Evolutionary conservation across 2,113 vertebrate species (phyloP), one percentile per base, ranked within the genome.

Genomic region (Grallaria varia): DNA sequence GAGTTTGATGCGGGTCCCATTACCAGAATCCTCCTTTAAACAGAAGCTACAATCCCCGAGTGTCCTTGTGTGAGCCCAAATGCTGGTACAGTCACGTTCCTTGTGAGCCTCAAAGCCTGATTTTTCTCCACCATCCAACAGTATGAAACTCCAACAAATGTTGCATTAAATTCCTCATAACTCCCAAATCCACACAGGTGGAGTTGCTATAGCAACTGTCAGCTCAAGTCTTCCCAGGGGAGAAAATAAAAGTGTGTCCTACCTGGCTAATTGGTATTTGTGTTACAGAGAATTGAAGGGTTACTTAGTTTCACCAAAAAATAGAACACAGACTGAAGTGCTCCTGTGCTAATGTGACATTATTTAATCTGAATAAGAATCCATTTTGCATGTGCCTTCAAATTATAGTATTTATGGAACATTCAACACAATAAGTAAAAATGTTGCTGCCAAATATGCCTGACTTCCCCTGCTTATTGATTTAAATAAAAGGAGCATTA

Each of bases 171-270:
- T 90, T 59, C 63, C 72, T 94, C 53, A 40, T 49, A 93, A 94
- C 81, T 94, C 84, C 77, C 52, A 78, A 86, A 95, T 78, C 73
- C 93, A 92, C 69, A 27, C 21, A 79, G 84, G 68, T 37, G 73
- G 72, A 25, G 93, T 97, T 95, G 87, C 95, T 76, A 96, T 96
- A 68, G 97, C 76, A 97, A 97, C 97, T 95, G 77, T 63, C 81
- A 96, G 63, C 92, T 93, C 83, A 67, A 77, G 73, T 76, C 94
- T 96, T 97, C 92, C 84, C 93, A 47, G 14, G 80, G 77, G 96
- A 94, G 92, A 93, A 95, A 95, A 96, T 84, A 88, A 86, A 80
- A 76, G 74, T 63, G 84, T 87, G 73, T 79, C 83, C 95, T 95
- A 92, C 85, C 91, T 91, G 95, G 78, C 73, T 95, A 96, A 97